Conservation (phyloP, 1,140 invertebrate genomes). For the Musca domestica region DNA sequence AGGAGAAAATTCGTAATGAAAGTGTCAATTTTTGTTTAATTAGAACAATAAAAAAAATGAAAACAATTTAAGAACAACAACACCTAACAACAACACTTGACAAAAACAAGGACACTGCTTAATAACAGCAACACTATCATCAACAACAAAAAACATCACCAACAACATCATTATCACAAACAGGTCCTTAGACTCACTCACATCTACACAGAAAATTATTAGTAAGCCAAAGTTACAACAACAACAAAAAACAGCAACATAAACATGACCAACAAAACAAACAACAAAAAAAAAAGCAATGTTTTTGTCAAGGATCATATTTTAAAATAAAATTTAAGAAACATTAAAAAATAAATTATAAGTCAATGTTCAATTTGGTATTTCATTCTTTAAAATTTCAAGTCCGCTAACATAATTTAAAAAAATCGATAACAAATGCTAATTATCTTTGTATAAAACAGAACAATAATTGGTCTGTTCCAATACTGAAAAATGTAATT, state of each 20-base stretch:
- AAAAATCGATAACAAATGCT: no score
- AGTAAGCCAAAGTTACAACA: neutral
- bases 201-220: neutral
- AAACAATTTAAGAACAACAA: slow-evolving; percentile 28
- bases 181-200: neutral
- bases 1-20: slow-evolving; percentile 14
- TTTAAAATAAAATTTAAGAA: no score
- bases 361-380: no score
- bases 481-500: no score
- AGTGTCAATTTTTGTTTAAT: slow-evolving; percentile 33
- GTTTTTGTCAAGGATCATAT: no score
- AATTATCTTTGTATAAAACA: no score
- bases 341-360: no score
- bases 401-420: no score
- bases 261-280: neutral
- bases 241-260: neutral
- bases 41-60: slow-evolving; percentile 39
- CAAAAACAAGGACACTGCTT: neutral
- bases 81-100: neutral
- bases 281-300: neutral
- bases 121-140: slow-evolving; percentile 1
- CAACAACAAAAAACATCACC: neutral
- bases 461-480: no score
- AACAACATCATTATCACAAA: neutral
- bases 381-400: no score